These are phyloP conservation scores for Cataglyphis cursor DNA, from an alignment of 2,888 invertebrate genomes.

Conservation along the genomic window DNA sequence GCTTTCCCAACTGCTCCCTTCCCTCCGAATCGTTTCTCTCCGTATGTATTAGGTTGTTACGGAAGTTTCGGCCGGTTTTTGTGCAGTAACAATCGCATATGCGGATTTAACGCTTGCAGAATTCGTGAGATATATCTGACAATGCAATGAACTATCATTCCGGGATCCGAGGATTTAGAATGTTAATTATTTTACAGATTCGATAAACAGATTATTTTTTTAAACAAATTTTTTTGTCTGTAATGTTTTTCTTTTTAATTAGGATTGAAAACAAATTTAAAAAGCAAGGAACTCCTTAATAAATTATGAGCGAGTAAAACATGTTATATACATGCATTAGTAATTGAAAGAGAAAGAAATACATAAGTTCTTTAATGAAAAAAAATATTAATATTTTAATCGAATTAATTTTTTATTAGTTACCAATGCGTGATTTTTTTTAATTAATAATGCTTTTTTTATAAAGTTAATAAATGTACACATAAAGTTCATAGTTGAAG, in stretches of 20 bases:
- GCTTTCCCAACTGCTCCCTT: conserved; percentile 50
- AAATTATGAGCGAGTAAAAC: neutral
- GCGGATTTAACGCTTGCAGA: conserved; percentile 27
- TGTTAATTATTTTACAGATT: conserved; percentile 1
- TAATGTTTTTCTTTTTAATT: neutral
- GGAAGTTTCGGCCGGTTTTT: conserved; percentile 54
- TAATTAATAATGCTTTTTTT: neutral
- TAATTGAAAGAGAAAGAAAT: neutral
- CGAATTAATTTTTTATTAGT: neutral
- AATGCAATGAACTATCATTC: conserved; percentile 25
- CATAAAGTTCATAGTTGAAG: neutral
- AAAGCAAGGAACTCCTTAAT: neutral
- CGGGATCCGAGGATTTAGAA: neutral
- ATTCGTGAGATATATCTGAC: conserved; percentile 45
- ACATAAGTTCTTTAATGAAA: neutral
- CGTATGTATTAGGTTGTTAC: conserved; percentile 57
- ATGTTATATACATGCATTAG: neutral
- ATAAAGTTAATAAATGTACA: neutral
- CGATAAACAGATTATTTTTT: neutral
- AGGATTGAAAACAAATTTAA: neutral
- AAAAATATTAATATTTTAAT: neutral
- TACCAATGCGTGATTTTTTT: neutral
- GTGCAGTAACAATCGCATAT: conserved; percentile 48
- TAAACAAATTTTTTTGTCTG: neutral
- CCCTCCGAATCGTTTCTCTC: conserved; percentile 15